A percentile compares a stretch with the other conserved stretches of the same genome.
These are phyloP conservation scores for Epizoanthus scotinus DNA, from an alignment of 92 coral and sea anemone genomes.

Conservation along the genomic window DNA sequence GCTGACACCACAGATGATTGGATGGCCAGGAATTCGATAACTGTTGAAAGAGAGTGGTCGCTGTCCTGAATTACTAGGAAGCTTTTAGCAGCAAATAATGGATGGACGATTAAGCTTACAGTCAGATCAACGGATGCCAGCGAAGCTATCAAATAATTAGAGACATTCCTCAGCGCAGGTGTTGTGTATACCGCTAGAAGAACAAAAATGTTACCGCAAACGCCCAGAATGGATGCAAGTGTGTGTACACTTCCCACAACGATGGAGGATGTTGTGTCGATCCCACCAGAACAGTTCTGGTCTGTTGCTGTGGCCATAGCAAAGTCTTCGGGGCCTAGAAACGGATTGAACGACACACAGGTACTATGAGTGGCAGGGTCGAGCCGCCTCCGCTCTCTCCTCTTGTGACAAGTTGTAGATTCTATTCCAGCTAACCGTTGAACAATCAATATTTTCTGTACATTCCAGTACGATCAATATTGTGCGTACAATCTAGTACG, in stretches of 20 bases:
- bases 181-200: conserved; percentile 30
- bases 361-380: too few species aligned
- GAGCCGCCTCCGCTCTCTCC: too few species aligned
- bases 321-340: too few species aligned
- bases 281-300: conserved; percentile 6
- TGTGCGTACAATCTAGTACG: too few species aligned
- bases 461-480: too few species aligned
- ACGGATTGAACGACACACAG: too few species aligned
- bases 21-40: conserved; percentile 28
- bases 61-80: conserved; percentile 12
- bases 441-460: too few species aligned
- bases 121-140: conserved; percentile 23
- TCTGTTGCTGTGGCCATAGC: not conserved
- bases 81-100: conserved; percentile 23
- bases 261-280: conserved; percentile 18
- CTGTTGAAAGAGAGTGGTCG: conserved; percentile 30
- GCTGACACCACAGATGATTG: conserved; percentile 33
- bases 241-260: conserved; percentile 12
- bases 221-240: not conserved
- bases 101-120: conserved; percentile 23
- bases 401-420: too few species aligned
- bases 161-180: conserved; percentile 14
- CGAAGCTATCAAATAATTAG: conserved; percentile 26
- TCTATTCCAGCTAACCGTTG: too few species aligned
- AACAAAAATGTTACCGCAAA: conserved; percentile 9